Evolutionary conservation across 1,140 invertebrate genomes (phyloP).

Genomic region (Trichonephila inaurata): DNA sequence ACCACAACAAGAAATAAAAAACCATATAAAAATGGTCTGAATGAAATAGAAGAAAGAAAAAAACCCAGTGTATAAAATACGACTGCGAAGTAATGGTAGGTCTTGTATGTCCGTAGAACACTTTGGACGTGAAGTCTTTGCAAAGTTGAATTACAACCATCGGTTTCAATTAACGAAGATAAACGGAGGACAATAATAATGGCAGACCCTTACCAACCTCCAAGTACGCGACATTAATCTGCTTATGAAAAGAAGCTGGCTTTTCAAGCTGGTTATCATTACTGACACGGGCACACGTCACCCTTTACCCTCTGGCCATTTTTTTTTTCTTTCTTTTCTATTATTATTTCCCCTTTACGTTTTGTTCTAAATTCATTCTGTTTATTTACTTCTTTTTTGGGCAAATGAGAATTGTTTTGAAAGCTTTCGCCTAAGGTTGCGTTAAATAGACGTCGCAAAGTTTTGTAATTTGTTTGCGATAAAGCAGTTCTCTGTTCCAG

Average conservation of each 20-base stretch:
- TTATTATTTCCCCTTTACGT: not conserved
- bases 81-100: not conserved
- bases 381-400: not conserved
- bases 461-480: conserved; percentile 4
- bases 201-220: conserved; percentile 8
- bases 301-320: not conserved
- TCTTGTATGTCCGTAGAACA: not conserved
- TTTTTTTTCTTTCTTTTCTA: not conserved
- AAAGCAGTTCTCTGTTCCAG: not conserved
- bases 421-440: not conserved
- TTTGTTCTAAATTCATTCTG: not conserved
- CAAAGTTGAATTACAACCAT: conserved; percentile 40
- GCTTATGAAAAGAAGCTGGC: not conserved
- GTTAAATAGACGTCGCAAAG: not conserved
- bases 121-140: not conserved
- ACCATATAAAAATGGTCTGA: conserved; percentile 6
- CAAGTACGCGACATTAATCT: conserved; percentile 54
- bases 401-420: conserved; percentile 9
- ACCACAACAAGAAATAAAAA: not conserved
- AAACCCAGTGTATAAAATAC: conserved; percentile 38
- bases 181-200: conserved; percentile 66
- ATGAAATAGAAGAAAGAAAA: not conserved
- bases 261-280: conserved; percentile 54
- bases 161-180: conserved; percentile 73
- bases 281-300: conserved; percentile 55